Base-by-base conservation (phyloP, 1,140 invertebrate species). In the Leptonema lineaticorne region DNA sequence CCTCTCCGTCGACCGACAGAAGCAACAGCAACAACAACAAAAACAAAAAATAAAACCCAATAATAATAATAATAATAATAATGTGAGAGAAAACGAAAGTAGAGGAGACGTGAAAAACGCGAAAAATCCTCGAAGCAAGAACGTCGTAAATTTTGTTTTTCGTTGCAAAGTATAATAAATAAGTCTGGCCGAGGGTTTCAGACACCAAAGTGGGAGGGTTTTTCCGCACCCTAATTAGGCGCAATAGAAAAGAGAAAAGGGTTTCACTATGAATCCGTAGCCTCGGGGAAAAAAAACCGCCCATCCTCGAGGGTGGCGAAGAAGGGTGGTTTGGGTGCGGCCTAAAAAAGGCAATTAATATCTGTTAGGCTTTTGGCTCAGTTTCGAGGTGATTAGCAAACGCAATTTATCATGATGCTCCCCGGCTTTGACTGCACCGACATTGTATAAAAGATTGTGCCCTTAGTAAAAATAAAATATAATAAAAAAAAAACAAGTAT, bases 331-430 rank as follows among this genome's bases (percentile, higher is more conserved):
- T 18, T 28, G 69, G 41, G 58, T 14, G 63, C 45, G 33, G 29
- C 45, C 70, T 63, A 63, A 69, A 72, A 71, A 69, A 72, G 62
- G 70, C 67, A 72, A 72, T 72, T 72, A 72, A 69, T 72, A 69
- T 72, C 67, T 69, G 70, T 72, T 72, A 72, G 70, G 70, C 67
- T 72, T 69, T 72, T 62, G 64, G 67, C 70, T 72, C 70, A 69
- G 58, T 72, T 72, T 72, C 58, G 37, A 45, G 64, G 63, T 63
- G 70, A 72, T 72, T 72, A 72, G 70, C 64, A 72, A 72, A 72
- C 63, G 69, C 50, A 72, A 72, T 72, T 72, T 72, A 72, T 72
- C 58, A 67, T 66, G 63, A 69, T 67, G 67, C 41, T 30, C 30
- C 30, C 20, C 26, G 20, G 1, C 41, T 26, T 11, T 16, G 20